phyloP scores from a whole-genome alignment of 2,888 invertebrate species.

The Tetragnatha montana region DNA sequence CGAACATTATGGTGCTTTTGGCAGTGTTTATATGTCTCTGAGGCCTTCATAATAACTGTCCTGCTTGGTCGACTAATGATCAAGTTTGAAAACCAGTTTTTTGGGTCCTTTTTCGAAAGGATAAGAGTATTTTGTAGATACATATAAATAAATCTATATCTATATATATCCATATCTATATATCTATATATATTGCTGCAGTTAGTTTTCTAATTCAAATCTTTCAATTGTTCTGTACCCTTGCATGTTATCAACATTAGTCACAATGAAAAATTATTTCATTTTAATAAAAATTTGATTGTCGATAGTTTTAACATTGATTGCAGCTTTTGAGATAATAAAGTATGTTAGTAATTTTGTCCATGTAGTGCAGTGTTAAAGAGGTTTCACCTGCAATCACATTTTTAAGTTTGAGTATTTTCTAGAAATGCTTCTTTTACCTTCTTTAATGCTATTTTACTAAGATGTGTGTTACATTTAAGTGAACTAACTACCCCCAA shows the following conservation, averaged over 20 bases:
- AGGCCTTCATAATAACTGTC: conserved; percentile 63
- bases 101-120: conserved; percentile 55
- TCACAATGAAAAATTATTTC: conserved; percentile 31
- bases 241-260: conserved; percentile 33
- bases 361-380: neutral
- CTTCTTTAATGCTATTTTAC: neutral
- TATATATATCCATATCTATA: conserved; percentile 54
- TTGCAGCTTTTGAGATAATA: neutral
- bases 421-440: conserved; percentile 1
- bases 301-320: neutral
- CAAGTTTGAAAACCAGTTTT: conserved; percentile 30
- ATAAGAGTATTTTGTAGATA: conserved; percentile 69
- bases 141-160: conserved; percentile 65
- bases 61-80: conserved; percentile 42
- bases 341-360: neutral
- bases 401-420: neutral
- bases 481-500: neutral
- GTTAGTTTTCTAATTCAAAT: conserved; percentile 68
- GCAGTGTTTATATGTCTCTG: conserved; percentile 61
- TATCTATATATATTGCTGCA: conserved; percentile 69
- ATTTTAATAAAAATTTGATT: neutral
- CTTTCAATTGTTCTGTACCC: conserved; percentile 38
- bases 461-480: neutral
- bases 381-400: neutral
- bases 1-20: conserved; percentile 66